A percentile compares a stretch with the other conserved stretches of the same genome.
These are phyloP conservation scores for Apomyelois bistriatella DNA, from an alignment of 2,888 invertebrate species.

Conservation along the genomic window DNA sequence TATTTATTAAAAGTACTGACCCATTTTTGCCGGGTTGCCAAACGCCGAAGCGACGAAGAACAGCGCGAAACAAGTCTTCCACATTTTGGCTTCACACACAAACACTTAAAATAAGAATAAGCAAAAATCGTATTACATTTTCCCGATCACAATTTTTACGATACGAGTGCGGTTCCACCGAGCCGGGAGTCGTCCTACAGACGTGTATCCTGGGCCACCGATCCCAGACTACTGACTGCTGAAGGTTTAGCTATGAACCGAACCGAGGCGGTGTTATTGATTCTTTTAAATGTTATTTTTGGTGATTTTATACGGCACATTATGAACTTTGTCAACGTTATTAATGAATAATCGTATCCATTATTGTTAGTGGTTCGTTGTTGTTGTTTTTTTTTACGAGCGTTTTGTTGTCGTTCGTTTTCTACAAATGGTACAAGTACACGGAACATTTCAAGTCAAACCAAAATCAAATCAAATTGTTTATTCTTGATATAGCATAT, in stretches of 20 bases:
- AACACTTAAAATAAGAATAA: slow-evolving; percentile 35
- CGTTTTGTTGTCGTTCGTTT: background rate
- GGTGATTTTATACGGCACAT: slow-evolving; percentile 61
- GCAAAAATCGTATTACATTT: slow-evolving; percentile 30
- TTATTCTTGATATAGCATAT: too few species aligned
- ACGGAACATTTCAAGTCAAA: background rate
- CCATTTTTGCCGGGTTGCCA: slow-evolving; percentile 73
- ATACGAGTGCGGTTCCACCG: slow-evolving; percentile 26
- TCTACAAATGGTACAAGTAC: background rate
- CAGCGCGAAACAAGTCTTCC: slow-evolving; percentile 42
- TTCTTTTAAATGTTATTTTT: slow-evolving; percentile 78
- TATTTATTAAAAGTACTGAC: slow-evolving; percentile 58
- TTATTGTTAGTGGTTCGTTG: too few species aligned
- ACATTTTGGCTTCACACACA: slow-evolving; percentile 51
- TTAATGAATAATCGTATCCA: background rate
- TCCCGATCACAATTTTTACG: slow-evolving; percentile 48
- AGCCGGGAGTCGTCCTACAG: slow-evolving; percentile 34
- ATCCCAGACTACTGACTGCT: slow-evolving; percentile 72
- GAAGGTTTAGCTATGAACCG: slow-evolving; percentile 39
- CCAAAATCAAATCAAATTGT: too few species aligned
- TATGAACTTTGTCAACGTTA: slow-evolving; percentile 19
- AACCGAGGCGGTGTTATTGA: slow-evolving; percentile 64
- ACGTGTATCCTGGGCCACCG: slow-evolving; percentile 52
- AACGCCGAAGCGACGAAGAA: slow-evolving; percentile 41
- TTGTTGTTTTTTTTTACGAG: background rate